Evolutionary conservation across 1,140 invertebrate genomes (phyloP).

Genomic region (Zaprionus gabonicus): DNA sequence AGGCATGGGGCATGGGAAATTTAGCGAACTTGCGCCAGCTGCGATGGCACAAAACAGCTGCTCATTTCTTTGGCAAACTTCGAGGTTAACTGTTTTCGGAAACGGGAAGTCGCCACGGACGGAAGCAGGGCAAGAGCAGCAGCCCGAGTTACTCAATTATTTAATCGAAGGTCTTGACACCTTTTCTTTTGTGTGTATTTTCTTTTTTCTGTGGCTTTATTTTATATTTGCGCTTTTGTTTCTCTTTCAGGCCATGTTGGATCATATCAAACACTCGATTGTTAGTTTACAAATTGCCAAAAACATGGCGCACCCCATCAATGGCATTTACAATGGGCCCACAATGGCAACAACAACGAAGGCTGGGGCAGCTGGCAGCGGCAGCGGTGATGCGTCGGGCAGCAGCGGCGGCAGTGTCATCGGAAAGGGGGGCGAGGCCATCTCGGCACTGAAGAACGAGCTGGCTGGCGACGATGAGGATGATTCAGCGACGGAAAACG

Average conservation of each 20-base stretch:
- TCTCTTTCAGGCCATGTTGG: conserved; percentile 90
- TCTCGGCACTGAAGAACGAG: conserved; percentile 46
- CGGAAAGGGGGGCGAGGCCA: conserved; percentile 28
- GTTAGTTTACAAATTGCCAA: conserved; percentile 98
- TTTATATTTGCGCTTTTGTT: background rate
- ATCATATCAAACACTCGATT: conserved; percentile 98
- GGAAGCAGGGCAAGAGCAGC: background rate
- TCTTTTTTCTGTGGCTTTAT: background rate
- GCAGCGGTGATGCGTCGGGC: conserved; percentile 15
- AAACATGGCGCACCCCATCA: conserved; percentile 95
- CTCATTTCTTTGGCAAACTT: conserved; percentile 51
- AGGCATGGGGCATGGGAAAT: conserved; percentile 40
- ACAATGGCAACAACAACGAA: conserved; percentile 29
- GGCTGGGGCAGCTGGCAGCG: conserved; percentile 42
- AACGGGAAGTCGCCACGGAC: conserved; percentile 11
- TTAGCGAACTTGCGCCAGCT: conserved; percentile 36
- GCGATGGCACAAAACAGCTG: conserved; percentile 36
- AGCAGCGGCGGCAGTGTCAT: conserved; percentile 16
- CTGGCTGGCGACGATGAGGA: conserved; percentile 74
- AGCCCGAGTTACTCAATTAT: conserved; percentile 17
- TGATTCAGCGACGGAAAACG: conserved; percentile 78
- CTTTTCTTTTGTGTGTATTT: conserved; percentile 5
- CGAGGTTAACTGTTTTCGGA: conserved; percentile 31
- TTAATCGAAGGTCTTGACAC: conserved; percentile 37
- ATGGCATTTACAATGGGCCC: conserved; percentile 91